Percentiles rank a stretch among this genome's conserved stretches.
phyloP scores from a whole-genome alignment of 2,797 vertebrate genomes.

The Centroberyx gerrardi region DNA sequence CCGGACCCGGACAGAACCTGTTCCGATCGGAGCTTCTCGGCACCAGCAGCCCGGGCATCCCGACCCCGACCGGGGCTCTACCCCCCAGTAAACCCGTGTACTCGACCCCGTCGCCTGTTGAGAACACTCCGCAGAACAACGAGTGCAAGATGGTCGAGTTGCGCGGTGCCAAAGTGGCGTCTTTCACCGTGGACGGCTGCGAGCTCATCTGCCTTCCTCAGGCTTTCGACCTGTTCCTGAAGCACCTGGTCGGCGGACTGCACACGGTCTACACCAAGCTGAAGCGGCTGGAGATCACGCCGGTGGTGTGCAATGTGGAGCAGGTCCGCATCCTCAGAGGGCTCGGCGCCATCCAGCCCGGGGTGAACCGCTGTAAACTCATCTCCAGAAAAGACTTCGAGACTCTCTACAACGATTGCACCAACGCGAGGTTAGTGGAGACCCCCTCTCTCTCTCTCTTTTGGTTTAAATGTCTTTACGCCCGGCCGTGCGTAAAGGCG shows the following conservation, averaged over 20 bases:
- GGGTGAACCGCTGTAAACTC: constrained; percentile 99
- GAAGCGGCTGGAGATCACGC: constrained; percentile 98
- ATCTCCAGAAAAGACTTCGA: constrained; percentile 99
- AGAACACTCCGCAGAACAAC: constrained; percentile 99
- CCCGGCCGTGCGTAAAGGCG: constrained; percentile 75
- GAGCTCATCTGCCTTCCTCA: constrained; percentile 99
- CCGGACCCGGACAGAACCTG: constrained; percentile 85
- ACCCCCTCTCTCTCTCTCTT: not conserved
- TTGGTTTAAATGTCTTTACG: constrained; percentile 31
- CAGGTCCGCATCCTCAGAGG: constrained; percentile 98
- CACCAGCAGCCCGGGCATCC: constrained; percentile 87
- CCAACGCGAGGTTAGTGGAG: constrained; percentile 94
- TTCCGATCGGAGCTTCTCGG: constrained; percentile 92
- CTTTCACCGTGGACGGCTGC: constrained; percentile 97
- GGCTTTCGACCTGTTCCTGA: constrained; percentile 99
- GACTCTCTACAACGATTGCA: constrained; percentile 99
- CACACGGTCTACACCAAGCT: constrained; percentile 99
- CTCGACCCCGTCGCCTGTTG: constrained; percentile 98
- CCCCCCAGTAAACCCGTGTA: constrained; percentile 95
- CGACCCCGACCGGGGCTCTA: constrained; percentile 82
- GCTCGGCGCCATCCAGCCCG: constrained; percentile 98
- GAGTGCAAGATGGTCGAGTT: constrained; percentile 99
- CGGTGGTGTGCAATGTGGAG: constrained; percentile 99
- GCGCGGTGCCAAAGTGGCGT: constrained; percentile 97
- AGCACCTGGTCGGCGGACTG: constrained; percentile 98